Percentiles rank a stretch among this genome's conserved stretches.
Evolutionary conservation across 2,888 invertebrate genomes (phyloP).

Genomic region (Meiosimyza decipiens): DNA sequence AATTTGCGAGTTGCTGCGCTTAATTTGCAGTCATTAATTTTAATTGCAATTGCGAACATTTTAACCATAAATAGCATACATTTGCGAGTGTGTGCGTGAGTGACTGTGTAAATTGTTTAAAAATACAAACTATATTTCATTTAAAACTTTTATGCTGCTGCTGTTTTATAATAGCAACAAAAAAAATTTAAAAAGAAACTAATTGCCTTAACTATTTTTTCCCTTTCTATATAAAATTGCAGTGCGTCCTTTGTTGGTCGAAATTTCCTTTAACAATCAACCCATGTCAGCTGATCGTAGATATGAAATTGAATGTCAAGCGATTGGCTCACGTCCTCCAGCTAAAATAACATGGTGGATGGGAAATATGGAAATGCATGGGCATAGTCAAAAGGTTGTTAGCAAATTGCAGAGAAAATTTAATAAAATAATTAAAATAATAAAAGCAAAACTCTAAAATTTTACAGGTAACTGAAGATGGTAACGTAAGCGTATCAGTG

Average conservation of each 20-base stretch:
- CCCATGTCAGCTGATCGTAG: slow-evolving; percentile 85
- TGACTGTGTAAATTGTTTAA: neutral
- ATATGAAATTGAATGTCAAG: slow-evolving; percentile 85
- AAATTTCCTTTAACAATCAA: slow-evolving; percentile 82
- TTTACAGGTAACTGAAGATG: slow-evolving; percentile 79
- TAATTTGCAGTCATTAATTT: slow-evolving; percentile 8
- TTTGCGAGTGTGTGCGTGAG: neutral
- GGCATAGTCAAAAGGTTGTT: slow-evolving; percentile 64
- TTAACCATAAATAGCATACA: neutral
- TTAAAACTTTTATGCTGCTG: no score
- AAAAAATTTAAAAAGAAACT: no score
- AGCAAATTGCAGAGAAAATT: neutral
- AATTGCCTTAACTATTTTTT: neutral
- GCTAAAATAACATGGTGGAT: slow-evolving; percentile 89
- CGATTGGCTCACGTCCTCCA: slow-evolving; percentile 86
- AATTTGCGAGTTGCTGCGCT: neutral
- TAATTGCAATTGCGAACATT: neutral
- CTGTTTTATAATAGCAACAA: neutral
- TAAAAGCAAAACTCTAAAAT: neutral
- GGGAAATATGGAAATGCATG: slow-evolving; percentile 75
- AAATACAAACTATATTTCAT: no score
- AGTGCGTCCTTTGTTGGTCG: slow-evolving; percentile 86
- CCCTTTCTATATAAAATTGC: slow-evolving; percentile 56
- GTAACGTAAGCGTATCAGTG: slow-evolving; percentile 83
- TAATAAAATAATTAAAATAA: neutral